Conservation (phyloP, 2,113 vertebrate species). For the Dicerorhinus sumatrensis region DNA sequence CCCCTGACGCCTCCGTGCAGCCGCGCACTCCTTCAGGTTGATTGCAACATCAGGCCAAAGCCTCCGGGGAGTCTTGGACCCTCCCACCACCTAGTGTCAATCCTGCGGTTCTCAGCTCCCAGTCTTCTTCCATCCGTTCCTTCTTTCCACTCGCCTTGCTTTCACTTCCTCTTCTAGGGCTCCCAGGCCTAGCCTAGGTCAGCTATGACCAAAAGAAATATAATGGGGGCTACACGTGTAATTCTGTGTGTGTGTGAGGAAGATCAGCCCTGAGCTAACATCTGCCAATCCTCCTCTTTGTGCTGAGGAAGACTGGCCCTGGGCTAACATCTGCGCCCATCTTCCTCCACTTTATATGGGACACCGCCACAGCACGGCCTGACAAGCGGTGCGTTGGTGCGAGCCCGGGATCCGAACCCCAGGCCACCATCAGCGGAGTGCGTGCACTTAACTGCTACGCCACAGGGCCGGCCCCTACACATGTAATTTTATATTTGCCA, state of each 20-base stretch:
- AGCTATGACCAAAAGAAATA: not conserved
- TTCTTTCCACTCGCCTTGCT: not conserved
- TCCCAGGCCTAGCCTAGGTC: not conserved
- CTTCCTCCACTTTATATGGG: too few species aligned
- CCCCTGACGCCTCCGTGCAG: not conserved
- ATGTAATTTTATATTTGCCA: not conserved
- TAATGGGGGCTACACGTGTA: not conserved
- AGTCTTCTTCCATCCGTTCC: not conserved
- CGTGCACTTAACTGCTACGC: too few species aligned
- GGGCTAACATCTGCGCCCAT: too few species aligned
- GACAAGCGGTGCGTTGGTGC: too few species aligned
- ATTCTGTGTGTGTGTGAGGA: not conserved
- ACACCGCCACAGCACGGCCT: too few species aligned
- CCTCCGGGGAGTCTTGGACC: not conserved
- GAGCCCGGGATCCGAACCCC: too few species aligned
- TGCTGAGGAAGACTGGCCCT: too few species aligned
- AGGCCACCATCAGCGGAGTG: too few species aligned
- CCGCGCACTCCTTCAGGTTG: not conserved
- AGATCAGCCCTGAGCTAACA: too few species aligned
- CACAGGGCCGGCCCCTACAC: not conserved
- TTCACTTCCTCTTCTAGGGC: not conserved
- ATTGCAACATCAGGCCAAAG: not conserved
- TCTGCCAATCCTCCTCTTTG: too few species aligned
- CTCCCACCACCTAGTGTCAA: not conserved
- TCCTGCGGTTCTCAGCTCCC: not conserved